phyloP scores from a whole-genome alignment of 2,797 vertebrate species.

The Tympanoctomys barrerae region DNA sequence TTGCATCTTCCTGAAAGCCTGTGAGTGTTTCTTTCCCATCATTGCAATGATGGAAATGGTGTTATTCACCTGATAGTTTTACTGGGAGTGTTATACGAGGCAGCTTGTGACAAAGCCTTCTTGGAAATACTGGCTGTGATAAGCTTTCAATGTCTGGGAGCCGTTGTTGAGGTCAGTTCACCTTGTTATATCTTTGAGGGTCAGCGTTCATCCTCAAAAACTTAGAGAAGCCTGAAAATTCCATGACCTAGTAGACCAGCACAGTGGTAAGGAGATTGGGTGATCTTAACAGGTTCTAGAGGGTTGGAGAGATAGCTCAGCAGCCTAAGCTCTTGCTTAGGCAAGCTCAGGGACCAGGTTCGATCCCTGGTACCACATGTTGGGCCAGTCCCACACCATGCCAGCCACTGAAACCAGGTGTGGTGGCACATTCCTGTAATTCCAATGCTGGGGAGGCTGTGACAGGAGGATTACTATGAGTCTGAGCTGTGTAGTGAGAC shows the following conservation, averaged over 20 bases:
- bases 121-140: not conserved
- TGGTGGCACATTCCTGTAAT: no score
- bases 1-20: not conserved
- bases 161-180: not conserved
- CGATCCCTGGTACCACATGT: no score
- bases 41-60: not conserved
- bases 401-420: no score
- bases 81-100: not conserved
- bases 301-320: not conserved
- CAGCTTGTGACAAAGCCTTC: not conserved
- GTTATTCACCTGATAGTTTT: not conserved
- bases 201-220: not conserved
- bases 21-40: not conserved
- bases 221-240: not conserved
- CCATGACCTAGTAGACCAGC: not conserved
- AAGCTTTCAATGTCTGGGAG: not conserved
- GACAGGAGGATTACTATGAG: no score
- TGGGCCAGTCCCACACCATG: no score
- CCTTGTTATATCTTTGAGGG: not conserved
- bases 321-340: no score
- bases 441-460: no score
- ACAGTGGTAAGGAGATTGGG: not conserved
- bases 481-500: no score
- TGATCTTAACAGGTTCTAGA: conserved; percentile 22
- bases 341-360: no score